Evolutionary conservation across 2,888 invertebrate species (phyloP), one percentile per base, ranked within the genome.

Genomic region (Chaitophorus viminalis): DNA sequence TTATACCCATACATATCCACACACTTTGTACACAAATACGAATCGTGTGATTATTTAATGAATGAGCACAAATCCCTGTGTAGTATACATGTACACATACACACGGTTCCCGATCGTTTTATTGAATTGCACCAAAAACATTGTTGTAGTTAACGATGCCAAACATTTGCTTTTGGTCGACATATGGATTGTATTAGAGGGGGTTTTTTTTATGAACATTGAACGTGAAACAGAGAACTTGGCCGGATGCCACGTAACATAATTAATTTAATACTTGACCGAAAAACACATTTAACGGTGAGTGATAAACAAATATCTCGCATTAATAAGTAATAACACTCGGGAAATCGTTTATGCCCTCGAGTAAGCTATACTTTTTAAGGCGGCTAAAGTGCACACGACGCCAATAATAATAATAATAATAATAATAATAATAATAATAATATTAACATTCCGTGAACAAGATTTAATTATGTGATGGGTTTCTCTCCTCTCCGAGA

Each of bases 201-300:
- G n/a, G 65, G 54, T 36, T 78, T 78, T 54, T 25, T 60, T 31
- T 60, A n/a, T n/a, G 79, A n/a, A 36, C 25, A 68, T 81, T 68
- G 68, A 60, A 79, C n/a, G 79, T 79, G 79, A 68, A 81, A 81
- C 68, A 46, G 39, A n/a, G 39, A n/a, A 70, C 68, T 81, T 81
- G 81, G 81, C 68, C 46, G 9, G 25, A 70, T 18, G 81, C 81
- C 81, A 46, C 2, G 46, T 4, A 39, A 65, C 29, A 39, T 68
- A 70, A 81, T 81, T 81, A 81, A 81, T 81, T 81, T 31, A 81
- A 81, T 60, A 79, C 81, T 81, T 29, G 68, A 81, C 68, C 39
- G 25, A 74, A 82, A 82, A 74, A 82, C 82, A 36, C 36, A 74
- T 82, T 82, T 82, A 36, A 74, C 54, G 74, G 74, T 70, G 54